A percentile compares a stretch with the other conserved stretches of the same genome.
Evolutionary conservation across 30 jellyfish, hydroid and myxozoan species (phyloP).

Genomic region (Morbakka virulenta): DNA sequence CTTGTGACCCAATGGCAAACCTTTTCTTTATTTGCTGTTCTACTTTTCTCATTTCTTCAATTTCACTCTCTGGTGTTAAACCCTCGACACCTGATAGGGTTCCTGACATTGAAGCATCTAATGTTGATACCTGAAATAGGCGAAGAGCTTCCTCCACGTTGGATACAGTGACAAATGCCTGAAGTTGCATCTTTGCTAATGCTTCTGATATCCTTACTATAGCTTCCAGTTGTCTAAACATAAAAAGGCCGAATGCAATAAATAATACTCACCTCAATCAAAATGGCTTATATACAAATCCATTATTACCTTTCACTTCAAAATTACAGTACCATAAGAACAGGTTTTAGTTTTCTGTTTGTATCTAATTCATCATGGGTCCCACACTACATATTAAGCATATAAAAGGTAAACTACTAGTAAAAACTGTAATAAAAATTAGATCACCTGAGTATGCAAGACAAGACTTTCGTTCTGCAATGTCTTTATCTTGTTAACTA

Average conservation of each 20-base stretch:
- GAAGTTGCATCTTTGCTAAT: constrained; percentile 96
- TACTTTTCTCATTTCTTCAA: constrained; percentile 88
- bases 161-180: constrained; percentile 85
- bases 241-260: neutral
- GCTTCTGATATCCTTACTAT: constrained; percentile 89
- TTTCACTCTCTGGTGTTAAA: constrained; percentile 88
- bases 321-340: no score
- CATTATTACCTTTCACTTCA: no score
- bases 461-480: no score
- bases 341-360: no score
- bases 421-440: no score
- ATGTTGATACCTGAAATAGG: constrained; percentile 94
- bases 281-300: no score
- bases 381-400: no score
- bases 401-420: no score
- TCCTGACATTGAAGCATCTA: constrained; percentile 97
- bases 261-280: no score
- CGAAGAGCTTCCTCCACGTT: constrained; percentile 98
- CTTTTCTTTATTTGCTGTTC: constrained; percentile 89
- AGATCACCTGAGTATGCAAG: no score
- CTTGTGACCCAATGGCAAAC: constrained; percentile 99
- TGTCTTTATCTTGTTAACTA: no score
- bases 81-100: constrained; percentile 99
- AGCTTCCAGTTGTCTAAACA: constrained; percentile 91
- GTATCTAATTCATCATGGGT: no score